Percentiles rank a stretch among this genome's conserved stretches.
phyloP scores from a whole-genome alignment of 2,797 vertebrate species.

The Helarctos malayanus region DNA sequence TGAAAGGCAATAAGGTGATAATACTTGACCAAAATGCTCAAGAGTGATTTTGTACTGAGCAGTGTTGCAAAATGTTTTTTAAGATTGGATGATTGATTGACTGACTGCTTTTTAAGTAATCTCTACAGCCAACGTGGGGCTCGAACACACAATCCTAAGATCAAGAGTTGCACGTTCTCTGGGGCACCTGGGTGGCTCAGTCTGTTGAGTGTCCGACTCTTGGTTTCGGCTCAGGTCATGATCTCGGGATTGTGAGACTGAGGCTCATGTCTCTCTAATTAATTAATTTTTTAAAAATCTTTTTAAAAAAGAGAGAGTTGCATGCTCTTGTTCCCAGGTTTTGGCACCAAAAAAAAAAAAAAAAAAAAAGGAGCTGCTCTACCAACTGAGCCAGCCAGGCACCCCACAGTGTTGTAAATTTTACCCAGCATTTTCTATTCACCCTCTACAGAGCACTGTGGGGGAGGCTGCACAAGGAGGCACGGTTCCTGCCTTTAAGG shows the following conservation, averaged over 20 bases:
- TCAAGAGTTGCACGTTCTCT: not conserved
- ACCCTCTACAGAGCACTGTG: not conserved
- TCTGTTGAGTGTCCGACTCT: not conserved
- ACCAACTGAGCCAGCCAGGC: not conserved
- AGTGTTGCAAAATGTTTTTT: not conserved
- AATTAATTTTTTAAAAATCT: not conserved
- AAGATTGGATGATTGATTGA: not conserved
- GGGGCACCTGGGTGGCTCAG: not conserved
- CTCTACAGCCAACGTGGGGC: not conserved
- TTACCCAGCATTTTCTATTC: not conserved
- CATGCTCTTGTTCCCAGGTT: not conserved
- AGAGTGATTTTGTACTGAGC: not conserved
- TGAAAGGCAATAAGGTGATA: constrained; percentile 38
- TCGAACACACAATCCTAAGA: not conserved
- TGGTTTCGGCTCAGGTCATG: not conserved
- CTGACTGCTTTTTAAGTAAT: not conserved
- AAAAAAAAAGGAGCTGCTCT: not conserved
- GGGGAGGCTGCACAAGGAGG: not conserved
- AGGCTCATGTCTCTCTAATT: not conserved
- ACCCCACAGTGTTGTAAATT: not conserved
- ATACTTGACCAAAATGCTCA: constrained; percentile 39
- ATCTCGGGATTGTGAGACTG: not conserved
- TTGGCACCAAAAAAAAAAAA: not conserved
- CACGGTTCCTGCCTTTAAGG: not conserved
- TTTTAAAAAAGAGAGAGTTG: not conserved